Evolutionary conservation across 1,140 invertebrate species (phyloP).

Genomic region (Eriocheir sinensis): DNA sequence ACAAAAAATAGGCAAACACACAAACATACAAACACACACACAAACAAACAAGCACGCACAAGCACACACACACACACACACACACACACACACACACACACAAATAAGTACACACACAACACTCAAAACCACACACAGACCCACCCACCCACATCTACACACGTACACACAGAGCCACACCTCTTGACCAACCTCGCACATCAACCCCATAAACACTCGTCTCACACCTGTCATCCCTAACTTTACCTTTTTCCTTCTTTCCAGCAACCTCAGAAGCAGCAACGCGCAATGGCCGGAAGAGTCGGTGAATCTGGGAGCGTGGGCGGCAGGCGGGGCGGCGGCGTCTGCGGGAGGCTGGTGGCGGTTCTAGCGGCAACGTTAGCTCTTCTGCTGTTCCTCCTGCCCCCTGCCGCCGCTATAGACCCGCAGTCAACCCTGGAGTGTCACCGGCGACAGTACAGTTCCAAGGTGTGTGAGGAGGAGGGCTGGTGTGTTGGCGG

Average conservation of each 20-base stretch:
- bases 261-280: background rate
- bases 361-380: background rate
- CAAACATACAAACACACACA: background rate
- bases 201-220: background rate
- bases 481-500: background rate
- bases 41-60: background rate
- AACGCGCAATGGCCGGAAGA: slow-evolving; percentile 54
- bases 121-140: background rate
- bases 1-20: background rate
- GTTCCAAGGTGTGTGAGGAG: slow-evolving; percentile 80
- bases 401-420: slow-evolving; percentile 64
- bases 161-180: background rate
- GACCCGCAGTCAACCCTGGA: slow-evolving; percentile 80
- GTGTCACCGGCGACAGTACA: slow-evolving; percentile 83
- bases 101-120: background rate
- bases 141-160: background rate
- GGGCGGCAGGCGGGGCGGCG: slow-evolving; percentile 20
- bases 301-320: background rate
- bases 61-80: background rate
- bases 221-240: background rate
- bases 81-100: background rate
- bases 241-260: background rate
- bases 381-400: slow-evolving; percentile 39
- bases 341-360: slow-evolving; percentile 37
- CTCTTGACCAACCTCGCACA: background rate